phyloP scores from a whole-genome alignment of 2,113 vertebrate species.

The Heliornis fulica region DNA sequence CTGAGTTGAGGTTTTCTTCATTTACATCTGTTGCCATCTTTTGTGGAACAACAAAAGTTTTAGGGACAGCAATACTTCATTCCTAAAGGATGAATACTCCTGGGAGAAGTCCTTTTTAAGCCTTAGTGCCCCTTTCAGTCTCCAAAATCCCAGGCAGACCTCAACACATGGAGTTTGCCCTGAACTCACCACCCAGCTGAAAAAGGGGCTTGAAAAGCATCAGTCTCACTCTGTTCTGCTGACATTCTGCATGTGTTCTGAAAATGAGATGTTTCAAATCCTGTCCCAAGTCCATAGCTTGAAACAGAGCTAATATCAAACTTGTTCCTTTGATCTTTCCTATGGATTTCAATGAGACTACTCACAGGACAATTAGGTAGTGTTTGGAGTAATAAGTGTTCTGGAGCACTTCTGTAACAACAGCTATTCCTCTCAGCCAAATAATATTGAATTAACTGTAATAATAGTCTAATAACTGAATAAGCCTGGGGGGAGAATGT shows the following conservation, averaged over 20 bases:
- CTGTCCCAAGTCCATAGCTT: neutral
- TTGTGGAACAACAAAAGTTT: neutral
- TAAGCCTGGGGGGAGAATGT: neutral
- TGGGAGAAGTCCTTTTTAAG: neutral
- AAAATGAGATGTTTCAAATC: neutral
- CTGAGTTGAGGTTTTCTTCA: neutral
- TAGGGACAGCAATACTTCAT: neutral
- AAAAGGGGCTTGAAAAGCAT: neutral
- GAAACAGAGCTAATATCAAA: neutral
- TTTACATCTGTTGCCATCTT: neutral
- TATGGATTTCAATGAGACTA: neutral
- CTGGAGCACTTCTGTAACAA: neutral
- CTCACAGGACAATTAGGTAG: neutral
- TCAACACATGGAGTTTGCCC: accelerated
- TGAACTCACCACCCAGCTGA: neutral
- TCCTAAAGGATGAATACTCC: neutral
- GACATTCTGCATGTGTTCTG: neutral
- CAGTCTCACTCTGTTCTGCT: neutral
- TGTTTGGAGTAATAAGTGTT: neutral
- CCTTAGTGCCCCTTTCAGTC: neutral
- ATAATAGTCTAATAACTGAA: neutral
- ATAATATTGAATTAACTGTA: conserved; percentile 17
- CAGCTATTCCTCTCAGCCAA: neutral
- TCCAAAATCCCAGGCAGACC: neutral
- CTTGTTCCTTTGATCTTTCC: neutral